Conservation (phyloP, 2,113 vertebrate genomes). For the Calidris pygmaea region DNA sequence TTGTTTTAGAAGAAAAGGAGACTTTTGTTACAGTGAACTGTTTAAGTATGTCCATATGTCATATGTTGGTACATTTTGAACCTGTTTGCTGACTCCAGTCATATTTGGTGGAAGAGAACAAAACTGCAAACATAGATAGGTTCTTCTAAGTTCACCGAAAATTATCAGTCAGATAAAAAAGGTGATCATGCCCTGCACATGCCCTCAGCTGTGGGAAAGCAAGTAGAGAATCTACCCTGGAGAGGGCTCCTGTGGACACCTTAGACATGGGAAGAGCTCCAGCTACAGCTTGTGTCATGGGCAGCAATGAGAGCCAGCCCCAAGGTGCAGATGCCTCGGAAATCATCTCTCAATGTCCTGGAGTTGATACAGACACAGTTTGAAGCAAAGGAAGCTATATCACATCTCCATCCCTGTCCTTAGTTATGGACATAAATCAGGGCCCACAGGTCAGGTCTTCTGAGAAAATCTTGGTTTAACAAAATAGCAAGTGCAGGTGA, state of each 20-base stretch:
- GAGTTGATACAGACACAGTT: not conserved
- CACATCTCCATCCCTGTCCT: not conserved
- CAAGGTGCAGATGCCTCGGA: not conserved
- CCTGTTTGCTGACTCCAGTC: not conserved
- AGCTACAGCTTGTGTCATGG: not conserved
- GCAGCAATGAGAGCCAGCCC: not conserved
- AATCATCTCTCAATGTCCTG: not conserved
- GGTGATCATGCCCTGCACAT: not conserved
- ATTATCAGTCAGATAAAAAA: not conserved
- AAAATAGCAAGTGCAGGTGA: not conserved
- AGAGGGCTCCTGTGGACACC: not conserved
- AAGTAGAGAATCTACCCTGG: not conserved
- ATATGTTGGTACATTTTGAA: not conserved
- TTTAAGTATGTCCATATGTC: not conserved
- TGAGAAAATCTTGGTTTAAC: not conserved
- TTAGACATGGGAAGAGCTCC: not conserved
- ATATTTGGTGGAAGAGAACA: not conserved
- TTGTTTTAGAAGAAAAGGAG: not conserved
- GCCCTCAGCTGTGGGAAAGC: not conserved
- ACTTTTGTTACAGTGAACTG: not conserved
- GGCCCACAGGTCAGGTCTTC: not conserved
- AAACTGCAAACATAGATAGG: not conserved
- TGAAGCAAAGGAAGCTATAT: not conserved
- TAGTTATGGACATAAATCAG: not conserved
- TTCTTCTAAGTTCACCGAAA: not conserved